Evolutionary conservation across 2,113 vertebrate genomes (phyloP).

Genomic region (Amazona guildingii): DNA sequence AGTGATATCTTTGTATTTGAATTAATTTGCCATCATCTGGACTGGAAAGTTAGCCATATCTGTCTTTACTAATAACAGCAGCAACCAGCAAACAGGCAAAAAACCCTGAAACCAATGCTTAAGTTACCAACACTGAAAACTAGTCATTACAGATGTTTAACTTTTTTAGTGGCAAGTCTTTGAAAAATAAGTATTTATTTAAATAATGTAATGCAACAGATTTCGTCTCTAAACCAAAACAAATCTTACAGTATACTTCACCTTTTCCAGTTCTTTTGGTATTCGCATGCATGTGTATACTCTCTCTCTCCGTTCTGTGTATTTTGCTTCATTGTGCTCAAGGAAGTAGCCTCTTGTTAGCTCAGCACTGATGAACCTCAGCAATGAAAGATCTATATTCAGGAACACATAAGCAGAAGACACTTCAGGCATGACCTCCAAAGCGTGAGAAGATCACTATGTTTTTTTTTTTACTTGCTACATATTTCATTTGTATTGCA

Average conservation of each 20-base stretch:
- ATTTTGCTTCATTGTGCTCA: slow-evolving; percentile 98
- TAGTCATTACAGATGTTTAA: neutral
- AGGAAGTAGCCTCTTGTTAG: slow-evolving; percentile 97
- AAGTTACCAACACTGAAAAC: neutral
- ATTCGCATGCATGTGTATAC: slow-evolving; percentile 98
- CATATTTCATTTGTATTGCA: neutral
- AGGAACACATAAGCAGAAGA: slow-evolving; percentile 53
- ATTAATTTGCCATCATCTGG: neutral
- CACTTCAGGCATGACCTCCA: neutral
- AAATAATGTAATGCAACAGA: neutral
- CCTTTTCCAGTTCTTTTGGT: slow-evolving; percentile 97
- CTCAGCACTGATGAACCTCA: slow-evolving; percentile 91
- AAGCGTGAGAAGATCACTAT: neutral
- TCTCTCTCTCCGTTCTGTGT: slow-evolving; percentile 90
- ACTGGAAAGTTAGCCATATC: neutral
- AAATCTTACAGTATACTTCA: slow-evolving; percentile 50
- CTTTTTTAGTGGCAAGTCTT: neutral
- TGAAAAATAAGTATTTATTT: neutral
- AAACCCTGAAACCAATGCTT: fast-evolving
- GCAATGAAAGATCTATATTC: slow-evolving; percentile 86
- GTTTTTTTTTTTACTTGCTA: neutral
- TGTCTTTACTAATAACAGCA: neutral
- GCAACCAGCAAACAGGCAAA: neutral
- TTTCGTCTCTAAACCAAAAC: neutral
- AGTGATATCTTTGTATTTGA: neutral